Percentiles rank a stretch among this genome's conserved stretches.
These are phyloP conservation scores for Lytechinus pictus DNA, from an alignment of 35 echinoderm and acorn worm species.

Conservation along the genomic window DNA sequence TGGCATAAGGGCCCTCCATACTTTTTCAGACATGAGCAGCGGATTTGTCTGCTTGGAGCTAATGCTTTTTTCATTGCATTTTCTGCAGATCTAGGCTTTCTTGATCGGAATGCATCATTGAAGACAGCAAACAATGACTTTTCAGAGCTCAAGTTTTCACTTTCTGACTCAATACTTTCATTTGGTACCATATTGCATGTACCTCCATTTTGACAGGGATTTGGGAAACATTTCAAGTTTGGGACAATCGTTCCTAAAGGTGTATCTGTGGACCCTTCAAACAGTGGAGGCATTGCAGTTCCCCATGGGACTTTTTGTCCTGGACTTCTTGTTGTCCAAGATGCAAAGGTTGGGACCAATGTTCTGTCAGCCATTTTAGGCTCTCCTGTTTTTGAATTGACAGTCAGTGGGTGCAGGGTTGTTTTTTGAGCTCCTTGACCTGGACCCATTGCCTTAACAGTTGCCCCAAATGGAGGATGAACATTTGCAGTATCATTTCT, in stretches of 20 bases:
- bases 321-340: background rate
- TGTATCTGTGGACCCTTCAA: constrained; percentile 34
- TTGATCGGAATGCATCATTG: background rate
- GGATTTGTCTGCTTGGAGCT: background rate
- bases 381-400: background rate
- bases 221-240: constrained; percentile 65
- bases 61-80: constrained; percentile 1
- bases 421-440: constrained; percentile 7
- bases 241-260: constrained; percentile 28
- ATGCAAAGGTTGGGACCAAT: constrained; percentile 26
- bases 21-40: constrained; percentile 68
- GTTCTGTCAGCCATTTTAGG: constrained; percentile 47
- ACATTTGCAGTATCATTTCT: background rate
- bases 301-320: background rate
- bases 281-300: constrained; percentile 28
- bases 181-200: constrained; percentile 60
- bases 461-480: background rate
- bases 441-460: background rate
- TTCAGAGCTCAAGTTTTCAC: constrained; percentile 52
- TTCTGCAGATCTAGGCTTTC: constrained; percentile 15
- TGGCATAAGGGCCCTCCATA: constrained; percentile 76
- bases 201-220: constrained; percentile 82
- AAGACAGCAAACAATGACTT: background rate
- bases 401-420: background rate
- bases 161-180: constrained; percentile 29